Base-by-base conservation (phyloP, 2,797 vertebrate species). In the Gastrophryne carolinensis region DNA sequence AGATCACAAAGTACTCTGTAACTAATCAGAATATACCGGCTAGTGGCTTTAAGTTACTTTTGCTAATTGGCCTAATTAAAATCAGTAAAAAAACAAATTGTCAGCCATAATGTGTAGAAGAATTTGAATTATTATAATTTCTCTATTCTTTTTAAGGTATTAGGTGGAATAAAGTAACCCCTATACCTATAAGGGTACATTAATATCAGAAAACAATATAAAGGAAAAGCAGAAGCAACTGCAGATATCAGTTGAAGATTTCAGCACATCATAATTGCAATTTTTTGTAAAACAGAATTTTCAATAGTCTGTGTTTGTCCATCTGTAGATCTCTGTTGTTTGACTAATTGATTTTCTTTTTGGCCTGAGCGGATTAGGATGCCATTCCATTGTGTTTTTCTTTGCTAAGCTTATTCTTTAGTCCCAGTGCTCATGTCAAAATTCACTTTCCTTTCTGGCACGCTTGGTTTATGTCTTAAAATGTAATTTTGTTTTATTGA, bases 271-370 rank as follows among this genome's bases (percentile, higher is more conserved):
- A 57, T 27, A 56, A 57, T 12, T 6, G 9, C 47, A 69, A 57
- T 69, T 44, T n/a, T 57, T 24, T 41, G 39, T 30, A 27, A 53
- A 57, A 41, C 23, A 37, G 17, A 34, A 56, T 69, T 50, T 21
- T 41, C 21, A 54, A n/a, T 30, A 41, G 24, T 30, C n/a, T 41
- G 12, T 69, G 66, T 69, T 69, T 69, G 66, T 35, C 35, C 56
- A 68, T 34, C 23, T 57, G 35, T n/a, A 56, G 52, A 57, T 24
- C 24, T 57, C n/a, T 57, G 23, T 56, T 57, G 52, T 69, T 69
- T 69, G 66, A 24, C 41, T 69, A 69, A 69, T 69, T 69, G 66
- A 69, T 69, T 68, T 69, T 57, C 35, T 30, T 69, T 68, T 56
- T 69, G 66, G n/a, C 44, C 57, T 69, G 66, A 69, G 52, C 41